A percentile compares a stretch with the other conserved stretches of the same genome.
Evolutionary conservation across 2,797 vertebrate genomes (phyloP).

Genomic region (Channallabes apus): DNA sequence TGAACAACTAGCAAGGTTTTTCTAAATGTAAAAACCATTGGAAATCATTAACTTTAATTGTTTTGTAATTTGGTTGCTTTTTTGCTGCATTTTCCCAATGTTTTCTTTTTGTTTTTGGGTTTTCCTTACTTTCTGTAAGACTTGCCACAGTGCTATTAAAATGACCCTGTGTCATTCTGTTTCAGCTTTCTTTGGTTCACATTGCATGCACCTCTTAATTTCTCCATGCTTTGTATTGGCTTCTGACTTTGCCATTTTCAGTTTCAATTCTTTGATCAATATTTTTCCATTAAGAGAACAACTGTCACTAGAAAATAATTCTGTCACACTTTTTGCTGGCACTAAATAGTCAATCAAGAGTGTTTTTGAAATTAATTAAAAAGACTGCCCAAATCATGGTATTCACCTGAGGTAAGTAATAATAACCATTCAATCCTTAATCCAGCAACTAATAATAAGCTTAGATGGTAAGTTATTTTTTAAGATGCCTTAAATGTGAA

Average conservation of each 20-base stretch:
- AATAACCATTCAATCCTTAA: not conserved
- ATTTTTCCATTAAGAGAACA: not conserved
- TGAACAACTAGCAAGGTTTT: not conserved
- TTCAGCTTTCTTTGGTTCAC: slow-evolving; percentile 67
- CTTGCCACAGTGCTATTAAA: slow-evolving; percentile 88
- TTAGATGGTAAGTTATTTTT: slow-evolving; percentile 16
- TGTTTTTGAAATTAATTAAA: not conserved
- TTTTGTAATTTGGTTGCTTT: slow-evolving; percentile 57
- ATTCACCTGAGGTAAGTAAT: slow-evolving; percentile 19
- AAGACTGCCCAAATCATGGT: not conserved
- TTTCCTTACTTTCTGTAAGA: slow-evolving; percentile 82
- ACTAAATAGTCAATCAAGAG: not conserved
- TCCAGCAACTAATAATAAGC: not conserved
- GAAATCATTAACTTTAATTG: slow-evolving; percentile 22
- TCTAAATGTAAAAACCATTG: slow-evolving; percentile 22
- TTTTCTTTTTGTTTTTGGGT: slow-evolving; percentile 68
- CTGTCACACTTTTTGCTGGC: not conserved
- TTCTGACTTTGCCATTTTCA: slow-evolving; percentile 49
- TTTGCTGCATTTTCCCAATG: slow-evolving; percentile 67
- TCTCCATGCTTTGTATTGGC: slow-evolving; percentile 33
- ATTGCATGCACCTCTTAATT: slow-evolving; percentile 63
- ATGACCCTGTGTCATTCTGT: slow-evolving; percentile 75
- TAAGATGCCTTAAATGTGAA: slow-evolving; percentile 52
- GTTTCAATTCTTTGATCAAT: slow-evolving; percentile 14
- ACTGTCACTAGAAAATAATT: not conserved